Evolutionary conservation across 53 echinoderm and acorn worm species (phyloP), one percentile per base, ranked within the genome.

Genomic region (Arbacia lixula): DNA sequence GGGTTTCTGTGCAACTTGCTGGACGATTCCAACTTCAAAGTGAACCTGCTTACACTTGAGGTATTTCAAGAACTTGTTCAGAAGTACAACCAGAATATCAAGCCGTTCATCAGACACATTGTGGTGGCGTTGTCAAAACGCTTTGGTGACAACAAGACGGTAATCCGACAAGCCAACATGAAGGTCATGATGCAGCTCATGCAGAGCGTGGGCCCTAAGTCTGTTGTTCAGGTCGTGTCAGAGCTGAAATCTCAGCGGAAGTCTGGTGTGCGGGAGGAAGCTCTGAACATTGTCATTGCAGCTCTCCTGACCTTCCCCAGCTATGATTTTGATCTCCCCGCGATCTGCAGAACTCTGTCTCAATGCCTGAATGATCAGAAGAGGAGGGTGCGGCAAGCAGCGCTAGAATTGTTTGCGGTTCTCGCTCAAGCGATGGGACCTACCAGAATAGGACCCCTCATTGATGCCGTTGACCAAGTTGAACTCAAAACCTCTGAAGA

Each of bases 341-440:
- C 64, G 81, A 53, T 99, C 42, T 99, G 94, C 78, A 71, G 88
- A 58, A 86, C 73, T 56, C 71, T 99, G 55, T 94, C 99, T 51
- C 94, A 88, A 68, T 92, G 91, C 34, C 87, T 99, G 17, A 90
- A 83, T 22, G 99, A 99, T 72, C 91, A 79, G 62, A 99, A 94
- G 85, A 84, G 99, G 27, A 84, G 90, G 49, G 92, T 99, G 32
- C 63, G 94, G 61, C 94, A 95, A 83, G 94, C 94, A 28, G 68
- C 94, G 42, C 43, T 99, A 30, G 99, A 99, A 66, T 65, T 91
- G 61, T 95, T 95, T 87, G 94, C 99, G 51, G 99, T 94, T 58
- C 89, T 99, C 31, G 99, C 99, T 6, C 94, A 94, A 64, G 99
- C 99, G 35, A 99, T 99, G 99, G 99, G 99, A 16, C 94, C 99